Base-by-base conservation (phyloP, 2,113 vertebrate species). In the Geococcyx californianus region DNA sequence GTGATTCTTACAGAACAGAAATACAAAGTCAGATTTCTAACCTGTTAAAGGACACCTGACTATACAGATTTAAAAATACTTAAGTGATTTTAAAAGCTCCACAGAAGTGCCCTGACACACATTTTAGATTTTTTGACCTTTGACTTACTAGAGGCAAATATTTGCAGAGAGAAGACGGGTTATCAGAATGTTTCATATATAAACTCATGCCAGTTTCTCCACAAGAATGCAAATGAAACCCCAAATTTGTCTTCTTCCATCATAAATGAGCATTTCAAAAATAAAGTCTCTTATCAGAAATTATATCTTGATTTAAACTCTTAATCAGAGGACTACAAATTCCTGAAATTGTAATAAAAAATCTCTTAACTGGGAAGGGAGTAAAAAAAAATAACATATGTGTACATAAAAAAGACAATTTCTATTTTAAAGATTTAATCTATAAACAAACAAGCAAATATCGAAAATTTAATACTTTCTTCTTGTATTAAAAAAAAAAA, bases 81-180 rank as follows among this genome's bases (percentile, higher is more conserved):
- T 62, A 73, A 55, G 16, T 28, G 59, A 59, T 47, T 80, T 59
- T 52, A 16, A 66, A 90, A 93, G 52, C 21, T 85, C 34, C 67
- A 77, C n/a, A 74, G 19, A 90, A 93, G 54, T 63, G 87, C 25
- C 47, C 29, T 82, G 75, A 81, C 51, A 88, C 44, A 56, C 45
- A 66, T 84, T 80, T 82, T 67, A 87, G 52, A 81, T 77, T 81
- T 84, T n/a, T 42, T 84, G 83, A 93, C 73, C 74, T 94, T 78
- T 92, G 31, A 40, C 79, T 92, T 74, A 77, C 33, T 0, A 0
- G 31, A 77, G 44, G 42, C 47, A 90, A 93, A 73, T 80, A 80
- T 89, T 51, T 92, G 55, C 64, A 84, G 79, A 95, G 51, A 69
- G 45, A 93, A 83, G 76, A 86, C 6, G 6, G 34, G 52, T 74